Base-by-base conservation (phyloP, 2,113 vertebrate species). In the Dinomys branickii region DNA sequence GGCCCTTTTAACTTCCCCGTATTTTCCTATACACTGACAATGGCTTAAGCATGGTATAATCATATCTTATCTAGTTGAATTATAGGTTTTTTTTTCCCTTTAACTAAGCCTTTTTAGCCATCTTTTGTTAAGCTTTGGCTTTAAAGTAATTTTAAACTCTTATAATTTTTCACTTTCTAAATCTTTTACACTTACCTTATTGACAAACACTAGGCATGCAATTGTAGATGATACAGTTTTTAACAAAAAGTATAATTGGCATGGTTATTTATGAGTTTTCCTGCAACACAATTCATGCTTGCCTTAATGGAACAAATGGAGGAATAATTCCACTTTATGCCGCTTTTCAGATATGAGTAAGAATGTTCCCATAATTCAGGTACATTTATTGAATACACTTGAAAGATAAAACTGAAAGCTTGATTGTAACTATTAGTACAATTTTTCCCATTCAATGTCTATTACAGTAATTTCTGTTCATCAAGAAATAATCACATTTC, bases 401-500 rank as follows among this genome's bases (percentile, higher is more conserved):
- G 73, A 90, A 93, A 97, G 7, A 97, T 77, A 95, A 97, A 75
- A 63, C 86, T 87, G 63, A 83, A 95, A 59, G 7, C 41, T 94
- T 93, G 95, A 93, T 98, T 97, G 93, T 91, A 94, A 95, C 33
- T 97, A 95, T 96, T 97, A 94, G 98, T 98, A 89, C 88, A 94
- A 97, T 97, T 98, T 98, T 88, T 95, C 97, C 84, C 73, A 78
- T 97, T 98, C 91, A 94, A 92, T 2, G 26, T 88, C 2, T 80
- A 95, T 98, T 98, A 98, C 98, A 98, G 96, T 73, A 98, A 98
- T 98, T 98, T 98, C 92, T 98, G 52, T 96, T 98, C 97, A 98
- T 98, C 97, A 98, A 94, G 96, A 98, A 92, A 97, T 98, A 99
- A 99, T 99, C 97, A 98, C 97, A 98, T 98, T 98, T 98, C 95